phyloP scores from a whole-genome alignment of 1,140 invertebrate species.

The Apis dorsata region DNA sequence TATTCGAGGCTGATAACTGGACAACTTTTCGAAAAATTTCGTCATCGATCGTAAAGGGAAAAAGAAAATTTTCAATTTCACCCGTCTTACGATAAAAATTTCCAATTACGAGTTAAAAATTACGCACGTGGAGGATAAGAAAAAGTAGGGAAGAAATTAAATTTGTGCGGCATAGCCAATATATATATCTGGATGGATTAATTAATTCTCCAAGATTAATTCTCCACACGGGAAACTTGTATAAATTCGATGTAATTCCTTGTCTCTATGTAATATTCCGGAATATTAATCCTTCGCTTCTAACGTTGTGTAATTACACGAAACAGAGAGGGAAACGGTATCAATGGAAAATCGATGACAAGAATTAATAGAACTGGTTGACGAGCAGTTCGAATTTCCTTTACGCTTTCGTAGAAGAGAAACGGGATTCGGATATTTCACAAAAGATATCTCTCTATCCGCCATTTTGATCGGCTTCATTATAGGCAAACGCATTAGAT shows the following conservation, averaged over 20 bases:
- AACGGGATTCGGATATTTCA: neutral
- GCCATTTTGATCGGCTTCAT: neutral
- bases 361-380: neutral
- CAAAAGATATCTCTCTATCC: too few relatives aligned
- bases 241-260: neutral
- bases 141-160: too few relatives aligned
- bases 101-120: too few relatives aligned
- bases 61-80: too few relatives aligned
- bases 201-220: neutral
- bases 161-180: too few relatives aligned
- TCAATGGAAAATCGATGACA: neutral
- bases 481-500: slow-evolving; percentile 1
- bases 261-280: neutral
- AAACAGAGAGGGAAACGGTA: neutral
- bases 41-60: too few relatives aligned
- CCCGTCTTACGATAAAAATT: too few relatives aligned
- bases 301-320: neutral
- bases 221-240: too few relatives aligned
- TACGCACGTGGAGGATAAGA: too few relatives aligned
- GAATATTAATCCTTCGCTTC: neutral
- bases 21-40: too few relatives aligned
- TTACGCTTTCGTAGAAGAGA: neutral
- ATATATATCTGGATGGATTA: neutral
- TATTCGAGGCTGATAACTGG: too few relatives aligned
- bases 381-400: neutral